Evolutionary conservation across 2,113 vertebrate species (phyloP), one percentile per base, ranked within the genome.

Genomic region (Dasyurus viverrinus): DNA sequence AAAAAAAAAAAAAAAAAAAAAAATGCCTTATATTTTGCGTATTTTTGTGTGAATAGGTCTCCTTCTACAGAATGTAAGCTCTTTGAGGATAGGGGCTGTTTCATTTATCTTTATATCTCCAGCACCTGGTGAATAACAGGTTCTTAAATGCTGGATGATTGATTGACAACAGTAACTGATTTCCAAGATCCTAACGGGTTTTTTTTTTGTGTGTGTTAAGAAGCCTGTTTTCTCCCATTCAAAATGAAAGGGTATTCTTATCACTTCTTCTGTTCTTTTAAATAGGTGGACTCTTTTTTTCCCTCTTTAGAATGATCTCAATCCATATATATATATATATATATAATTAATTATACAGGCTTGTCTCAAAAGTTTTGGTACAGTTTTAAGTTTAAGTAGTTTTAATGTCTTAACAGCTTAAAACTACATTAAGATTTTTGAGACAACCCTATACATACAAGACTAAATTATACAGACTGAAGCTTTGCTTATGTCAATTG

Each of bases 261-360:
- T 25, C n/a, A 8, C 23, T 6, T 76, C 52, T 94, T 50, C 22
- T 9, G 52, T 89, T 94, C 48, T 94, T 57, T 91, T 25, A 95
- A 94, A 92, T 48, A 95, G 16, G 57, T 36, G 89, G 89, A 90
- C 36, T 91, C 1, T n/a, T 91, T 91, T 48, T 91, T 53, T 91
- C 90, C 50, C 47, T 91, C 90, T 47, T 42, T 93, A 23, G n/a
- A 89, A 55, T 30, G 90, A 50, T 93, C 19, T n/a, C 94, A 95
- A 27, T 96, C 25, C 53, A 94, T 26, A 26, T 2, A 11, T 47
- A 2, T 47, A 93, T 84, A 97, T 84, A 96, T 90, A 90, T 22
- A 93, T 94, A 90, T 92, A 92, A 92, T 46, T 68, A 68, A 36
- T 36, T 27, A 60, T 14, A 60, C 27, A 36, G 30, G 57, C 11